These are phyloP conservation scores for Mamestra configurata DNA, from an alignment of 1,140 invertebrate genomes.

Conservation along the genomic window DNA sequence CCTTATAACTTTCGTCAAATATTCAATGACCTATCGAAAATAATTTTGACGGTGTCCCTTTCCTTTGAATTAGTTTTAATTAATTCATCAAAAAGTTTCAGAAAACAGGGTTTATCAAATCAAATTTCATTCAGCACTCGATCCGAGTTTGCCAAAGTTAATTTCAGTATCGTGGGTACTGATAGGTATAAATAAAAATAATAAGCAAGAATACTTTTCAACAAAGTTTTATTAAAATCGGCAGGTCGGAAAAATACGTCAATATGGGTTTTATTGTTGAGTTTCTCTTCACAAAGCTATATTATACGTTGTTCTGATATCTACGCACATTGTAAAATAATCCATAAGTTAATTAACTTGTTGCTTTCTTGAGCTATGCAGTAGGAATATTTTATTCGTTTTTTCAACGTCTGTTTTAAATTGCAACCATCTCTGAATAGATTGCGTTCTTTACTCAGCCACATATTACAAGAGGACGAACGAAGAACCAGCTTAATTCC, in stretches of 20 bases:
- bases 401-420: too few relatives aligned
- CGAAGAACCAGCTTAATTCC: neutral
- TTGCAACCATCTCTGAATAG: too few relatives aligned
- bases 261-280: too few relatives aligned
- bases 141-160: constrained; percentile 19
- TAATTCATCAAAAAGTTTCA: constrained; percentile 23
- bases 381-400: too few relatives aligned
- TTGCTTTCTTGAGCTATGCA: too few relatives aligned
- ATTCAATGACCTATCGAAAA: constrained; percentile 17
- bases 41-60: constrained; percentile 2
- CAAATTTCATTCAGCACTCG: constrained; percentile 29
- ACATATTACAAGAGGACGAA: too few relatives aligned
- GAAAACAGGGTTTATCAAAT: constrained; percentile 37
- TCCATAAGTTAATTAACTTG: too few relatives aligned
- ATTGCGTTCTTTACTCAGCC: too few relatives aligned
- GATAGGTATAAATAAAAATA: constrained; percentile 10
- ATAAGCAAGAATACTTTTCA: constrained; percentile 13
- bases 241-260: neutral
- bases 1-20: neutral
- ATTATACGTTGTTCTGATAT: too few relatives aligned
- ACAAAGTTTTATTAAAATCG: neutral
- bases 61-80: constrained; percentile 29
- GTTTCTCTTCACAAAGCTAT: too few relatives aligned
- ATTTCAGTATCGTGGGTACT: constrained; percentile 16
- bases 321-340: too few relatives aligned